Percentiles rank a stretch among this genome's conserved stretches.
These are phyloP conservation scores for Oscheius sp. DNA, from an alignment of 2,888 invertebrate species.

Conservation along the genomic window DNA sequence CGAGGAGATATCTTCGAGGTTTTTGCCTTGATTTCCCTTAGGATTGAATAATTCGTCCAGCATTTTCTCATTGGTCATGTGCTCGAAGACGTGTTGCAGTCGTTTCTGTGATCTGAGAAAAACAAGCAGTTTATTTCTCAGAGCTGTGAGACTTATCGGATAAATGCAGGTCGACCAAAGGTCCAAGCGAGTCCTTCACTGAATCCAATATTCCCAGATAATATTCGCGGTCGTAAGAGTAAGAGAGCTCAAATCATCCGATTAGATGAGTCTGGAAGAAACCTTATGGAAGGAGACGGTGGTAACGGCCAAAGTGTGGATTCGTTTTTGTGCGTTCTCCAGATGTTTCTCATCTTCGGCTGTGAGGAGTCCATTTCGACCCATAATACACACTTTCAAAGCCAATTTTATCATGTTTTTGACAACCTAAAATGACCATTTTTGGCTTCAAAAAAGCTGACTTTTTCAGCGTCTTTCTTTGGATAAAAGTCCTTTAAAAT, in stretches of 20 bases:
- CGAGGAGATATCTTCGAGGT: neutral
- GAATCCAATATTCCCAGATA: constrained; percentile 7
- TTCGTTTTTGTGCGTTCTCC: constrained; percentile 13
- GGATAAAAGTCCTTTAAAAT: constrained; percentile 18
- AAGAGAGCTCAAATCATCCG: constrained; percentile 3
- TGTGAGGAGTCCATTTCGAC: constrained; percentile 14
- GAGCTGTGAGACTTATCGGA: constrained; percentile 26
- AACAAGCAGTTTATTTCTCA: too few relatives aligned
- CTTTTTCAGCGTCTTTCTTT: constrained; percentile 29
- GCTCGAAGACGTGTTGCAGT: constrained; percentile 25
- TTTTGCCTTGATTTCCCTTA: neutral
- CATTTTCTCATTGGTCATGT: constrained; percentile 23
- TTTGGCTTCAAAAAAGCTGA: neutral
- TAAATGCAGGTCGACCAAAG: constrained; percentile 21
- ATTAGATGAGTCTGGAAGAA: neutral
- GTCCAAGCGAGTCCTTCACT: constrained; percentile 19
- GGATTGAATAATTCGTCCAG: constrained; percentile 3
- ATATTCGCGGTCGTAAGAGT: constrained; percentile 24
- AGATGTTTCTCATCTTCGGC: constrained; percentile 22
- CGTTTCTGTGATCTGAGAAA: too few relatives aligned
- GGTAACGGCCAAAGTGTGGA: constrained; percentile 20
- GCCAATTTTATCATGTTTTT: constrained; percentile 31
- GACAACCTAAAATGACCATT: constrained; percentile 17
- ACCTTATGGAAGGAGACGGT: constrained; percentile 27
- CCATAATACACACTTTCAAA: constrained; percentile 25